Conservation (phyloP, 23 tunicate species). For the Diplosoma virens region DNA sequence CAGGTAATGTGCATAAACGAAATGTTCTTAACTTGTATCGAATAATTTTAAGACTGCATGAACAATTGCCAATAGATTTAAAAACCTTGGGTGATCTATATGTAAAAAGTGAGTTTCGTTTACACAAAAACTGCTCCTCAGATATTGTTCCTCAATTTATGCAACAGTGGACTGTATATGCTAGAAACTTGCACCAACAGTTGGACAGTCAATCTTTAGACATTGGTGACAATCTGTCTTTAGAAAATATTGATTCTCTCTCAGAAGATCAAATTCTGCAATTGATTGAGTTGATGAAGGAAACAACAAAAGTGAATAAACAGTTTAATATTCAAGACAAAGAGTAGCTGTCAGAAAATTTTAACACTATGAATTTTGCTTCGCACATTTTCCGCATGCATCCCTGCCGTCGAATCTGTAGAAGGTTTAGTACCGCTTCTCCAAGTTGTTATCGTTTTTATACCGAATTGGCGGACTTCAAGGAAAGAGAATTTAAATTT, state of each 20-base stretch:
- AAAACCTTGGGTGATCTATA: constrained; percentile 88
- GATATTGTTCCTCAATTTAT: constrained; percentile 82
- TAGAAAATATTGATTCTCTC: constrained; percentile 45
- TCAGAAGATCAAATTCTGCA: constrained; percentile 86
- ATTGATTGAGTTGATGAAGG: constrained; percentile 91
- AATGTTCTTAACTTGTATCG: constrained; percentile 69
- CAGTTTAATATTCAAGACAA: constrained; percentile 68
- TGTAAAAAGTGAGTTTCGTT: constrained; percentile 83
- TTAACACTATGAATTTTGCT: too few relatives aligned
- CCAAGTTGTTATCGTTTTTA: background rate
- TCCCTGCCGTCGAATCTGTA: too few relatives aligned
- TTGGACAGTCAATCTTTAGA: background rate
- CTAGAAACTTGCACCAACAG: constrained; percentile 54
- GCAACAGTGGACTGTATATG: constrained; percentile 83
- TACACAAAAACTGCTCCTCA: constrained; percentile 73
- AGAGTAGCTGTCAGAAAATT: too few relatives aligned
- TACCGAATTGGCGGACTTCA: background rate
- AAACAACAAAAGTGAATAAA: constrained; percentile 59
- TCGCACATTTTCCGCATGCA: too few relatives aligned
- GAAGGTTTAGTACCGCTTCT: too few relatives aligned
- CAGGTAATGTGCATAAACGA: constrained; percentile 23
- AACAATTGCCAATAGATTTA: constrained; percentile 65
- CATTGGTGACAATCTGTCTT: constrained; percentile 55
- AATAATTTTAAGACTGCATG: constrained; percentile 67
- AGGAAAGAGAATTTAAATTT: too few relatives aligned